Evolutionary conservation across 2,888 invertebrate species (phyloP).

Genomic region (Tachina lurida): DNA sequence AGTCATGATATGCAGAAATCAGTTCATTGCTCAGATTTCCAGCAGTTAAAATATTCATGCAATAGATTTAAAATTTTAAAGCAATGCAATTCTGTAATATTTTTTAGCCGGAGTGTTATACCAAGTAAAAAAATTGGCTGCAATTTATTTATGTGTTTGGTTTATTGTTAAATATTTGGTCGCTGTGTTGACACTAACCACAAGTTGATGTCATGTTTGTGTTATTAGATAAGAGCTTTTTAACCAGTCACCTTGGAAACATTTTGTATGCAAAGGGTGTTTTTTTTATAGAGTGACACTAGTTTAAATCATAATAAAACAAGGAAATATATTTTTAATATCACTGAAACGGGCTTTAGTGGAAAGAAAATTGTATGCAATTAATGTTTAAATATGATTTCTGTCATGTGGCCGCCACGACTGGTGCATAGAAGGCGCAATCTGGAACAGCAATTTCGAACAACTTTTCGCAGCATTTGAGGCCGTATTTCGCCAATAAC

Average conservation of each 20-base stretch:
- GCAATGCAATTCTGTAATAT: conserved; percentile 9
- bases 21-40: neutral
- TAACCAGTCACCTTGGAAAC: conserved; percentile 24
- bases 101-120: neutral
- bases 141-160: no score
- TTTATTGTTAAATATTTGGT: conserved; percentile 9
- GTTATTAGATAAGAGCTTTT: conserved; percentile 26
- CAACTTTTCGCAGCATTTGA: no score
- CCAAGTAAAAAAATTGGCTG: neutral
- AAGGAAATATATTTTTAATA: no score
- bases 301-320: no score
- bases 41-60: neutral
- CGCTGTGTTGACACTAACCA: conserved; percentile 27
- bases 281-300: no score
- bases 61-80: conserved; percentile 37
- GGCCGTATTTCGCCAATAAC: no score
- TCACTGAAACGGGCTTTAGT: no score
- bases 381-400: no score
- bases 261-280: neutral
- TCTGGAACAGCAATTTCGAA: no score
- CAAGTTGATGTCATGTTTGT: conserved; percentile 25
- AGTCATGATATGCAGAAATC: conserved; percentile 20
- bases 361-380: no score
- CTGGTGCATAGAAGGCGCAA: no score
- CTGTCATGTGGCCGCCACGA: no score